A percentile compares a stretch with the other conserved stretches of the same genome.
Conservation (phyloP, 1,140 invertebrate species). For the Lerema accius region DNA sequence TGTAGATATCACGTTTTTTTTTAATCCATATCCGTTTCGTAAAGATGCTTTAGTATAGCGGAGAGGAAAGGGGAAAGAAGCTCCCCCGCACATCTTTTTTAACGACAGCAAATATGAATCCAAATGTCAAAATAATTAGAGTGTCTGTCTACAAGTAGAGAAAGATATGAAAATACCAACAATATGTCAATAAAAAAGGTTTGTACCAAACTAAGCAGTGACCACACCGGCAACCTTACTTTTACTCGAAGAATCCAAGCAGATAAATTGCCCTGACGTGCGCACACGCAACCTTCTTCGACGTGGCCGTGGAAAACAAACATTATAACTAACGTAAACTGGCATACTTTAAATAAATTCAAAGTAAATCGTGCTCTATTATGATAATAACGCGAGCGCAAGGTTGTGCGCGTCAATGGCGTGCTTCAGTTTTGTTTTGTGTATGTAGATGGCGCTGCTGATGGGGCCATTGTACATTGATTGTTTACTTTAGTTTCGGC, state of each 20-base stretch:
- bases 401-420: constrained; percentile 15
- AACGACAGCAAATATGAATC: too few species aligned
- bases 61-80: too few species aligned
- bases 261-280: neutral
- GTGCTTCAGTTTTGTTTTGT: neutral
- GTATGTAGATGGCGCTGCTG: neutral
- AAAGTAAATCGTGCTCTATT: constrained; percentile 25
- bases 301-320: constrained; percentile 8
- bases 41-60: too few species aligned
- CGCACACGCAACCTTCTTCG: constrained; percentile 15
- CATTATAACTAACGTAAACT: constrained; percentile 17
- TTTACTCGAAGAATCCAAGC: neutral
- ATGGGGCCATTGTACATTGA: neutral
- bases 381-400: constrained; percentile 10
- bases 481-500: too few species aligned
- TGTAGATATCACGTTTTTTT: too few species aligned
- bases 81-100: too few species aligned
- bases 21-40: too few species aligned
- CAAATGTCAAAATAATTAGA: too few species aligned
- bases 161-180: too few species aligned
- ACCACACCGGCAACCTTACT: neutral
- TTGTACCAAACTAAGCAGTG: neutral
- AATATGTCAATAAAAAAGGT: too few species aligned
- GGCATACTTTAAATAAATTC: constrained; percentile 27
- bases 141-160: too few species aligned